Base-by-base conservation (phyloP, 1,140 invertebrate genomes). In the Tetramorium simillimum region DNA sequence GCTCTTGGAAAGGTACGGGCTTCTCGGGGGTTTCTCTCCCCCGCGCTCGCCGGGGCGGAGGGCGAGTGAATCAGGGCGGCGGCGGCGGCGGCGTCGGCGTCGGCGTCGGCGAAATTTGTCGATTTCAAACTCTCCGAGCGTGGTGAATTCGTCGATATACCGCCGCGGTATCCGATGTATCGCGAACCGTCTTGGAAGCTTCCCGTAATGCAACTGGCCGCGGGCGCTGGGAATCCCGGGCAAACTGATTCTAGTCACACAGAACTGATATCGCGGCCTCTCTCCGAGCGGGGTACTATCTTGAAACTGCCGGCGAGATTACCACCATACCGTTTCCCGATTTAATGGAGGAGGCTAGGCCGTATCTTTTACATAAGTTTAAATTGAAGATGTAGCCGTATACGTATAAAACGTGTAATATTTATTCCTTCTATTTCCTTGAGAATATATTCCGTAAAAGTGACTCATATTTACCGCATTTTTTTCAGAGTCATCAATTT, bases 81-180 rank as follows among this genome's bases (percentile, higher is more conserved):
- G 85, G 70, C 28, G 28, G 28, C 28, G 28, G 51, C n/a, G n/a
- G n/a, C n/a, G n/a, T n/a, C n/a, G 40, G 65, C 65, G 51, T 58
- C 65, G 85, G 70, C 46, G 62, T 58, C 24, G 80, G n/a, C 46
- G 81, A 93, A 93, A 92, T 93, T 93, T 92, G 92, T 93, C 92
- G 91, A 91, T 91, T 92, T 88, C 85, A 86, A 89, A 85, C 75
- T 67, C 87, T 70, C 62, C 78, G 86, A 69, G 73, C 53, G 67
- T 33, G 84, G 60, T 90, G 87, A 88, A 91, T 91, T 92, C 88
- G 86, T 90, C 89, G 90, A 91, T 92, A 92, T 92, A 88, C 70
- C 73, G 60, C 53, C 53, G 16, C 40, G 63, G 49, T 46, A 81
- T 73, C 56, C 81, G 46, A 78, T 76, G 72, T 86, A 85, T 90